Evolutionary conservation across 2,797 vertebrate genomes (phyloP), one percentile per base, ranked within the genome.

Genomic region (Artibeus jamaicensis): DNA sequence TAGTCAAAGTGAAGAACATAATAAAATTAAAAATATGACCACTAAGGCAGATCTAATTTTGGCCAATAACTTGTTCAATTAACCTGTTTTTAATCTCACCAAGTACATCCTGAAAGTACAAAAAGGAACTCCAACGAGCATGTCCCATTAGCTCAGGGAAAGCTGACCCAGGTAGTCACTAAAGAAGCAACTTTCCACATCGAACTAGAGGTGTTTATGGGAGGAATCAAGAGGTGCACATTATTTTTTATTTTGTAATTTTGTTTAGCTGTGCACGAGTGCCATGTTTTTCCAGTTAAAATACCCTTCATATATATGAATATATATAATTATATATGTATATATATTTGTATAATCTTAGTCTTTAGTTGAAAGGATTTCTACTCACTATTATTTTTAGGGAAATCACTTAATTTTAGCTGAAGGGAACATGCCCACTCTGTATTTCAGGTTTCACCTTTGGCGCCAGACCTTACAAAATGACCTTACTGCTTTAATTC

Each of bases 1-100:
- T 22, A 44, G 76, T 57, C 83, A 85, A 96, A 97, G 39, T 79
- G 81, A 97, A 81, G 57, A 76, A 86, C 34, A 92, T 74, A 87
- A 76, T 78, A 77, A 65, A 59, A 29, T 59, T 29, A 29, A 59
- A 59, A 29, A 59, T 29, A 59, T 39, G 9, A 96, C 81, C 24
- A 85, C 71, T 48, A 44, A 77, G 50, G 82, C 37, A 96, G 42
- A 59, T 88, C 71, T 53, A 59, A 39, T 1, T 77, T 84, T 67
- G 68, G 55, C 42, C 57, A 84, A 48, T 46, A 88, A 70, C 18
- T 22, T 24, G 70, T 94, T 88, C 34, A 68, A 37, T 74, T 62
- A 53, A 71, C 44, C 53, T 86, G 29, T 39, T 89, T 93, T 92
- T 62, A 95, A 84, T 81, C 24, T 68, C 50, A 89, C 34, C 32